Percentiles rank a stretch among this genome's conserved stretches.
Conservation (phyloP, 2,888 invertebrate genomes). For the Lycophotia porphyrea region DNA sequence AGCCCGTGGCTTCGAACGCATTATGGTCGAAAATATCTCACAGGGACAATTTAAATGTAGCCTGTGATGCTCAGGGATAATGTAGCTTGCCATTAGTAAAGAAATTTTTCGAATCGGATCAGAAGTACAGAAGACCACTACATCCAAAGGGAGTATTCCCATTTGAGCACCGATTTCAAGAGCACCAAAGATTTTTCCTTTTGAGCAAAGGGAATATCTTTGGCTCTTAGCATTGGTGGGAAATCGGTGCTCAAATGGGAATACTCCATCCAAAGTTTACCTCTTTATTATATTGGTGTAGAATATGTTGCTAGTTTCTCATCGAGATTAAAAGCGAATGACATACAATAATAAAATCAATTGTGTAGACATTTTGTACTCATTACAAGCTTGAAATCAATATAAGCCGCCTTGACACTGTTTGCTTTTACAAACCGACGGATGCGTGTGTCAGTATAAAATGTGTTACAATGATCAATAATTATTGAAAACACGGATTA, state of each 20-base stretch:
- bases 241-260: no score
- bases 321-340: constrained; percentile 62
- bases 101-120: neutral
- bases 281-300: neutral
- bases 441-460: constrained; percentile 80
- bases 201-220: no score
- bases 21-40: neutral
- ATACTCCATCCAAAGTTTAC: neutral
- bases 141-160: no score
- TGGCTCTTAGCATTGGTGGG: no score
- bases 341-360: constrained; percentile 72
- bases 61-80: neutral
- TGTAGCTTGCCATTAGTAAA: neutral
- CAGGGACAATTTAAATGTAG: neutral
- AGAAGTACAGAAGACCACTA: neutral
- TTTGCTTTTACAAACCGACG: constrained; percentile 83
- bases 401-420: constrained; percentile 86
- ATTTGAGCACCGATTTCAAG: no score
- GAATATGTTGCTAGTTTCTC: constrained; percentile 29
- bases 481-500: constrained; percentile 73
- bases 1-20: neutral
- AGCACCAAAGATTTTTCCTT: no score
- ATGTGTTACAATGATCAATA: constrained; percentile 80
- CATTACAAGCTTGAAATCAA: constrained; percentile 85
- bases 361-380: constrained; percentile 78